These are phyloP conservation scores for Laspeyria flexula DNA, from an alignment of 2,888 invertebrate genomes.

Conservation along the genomic window DNA sequence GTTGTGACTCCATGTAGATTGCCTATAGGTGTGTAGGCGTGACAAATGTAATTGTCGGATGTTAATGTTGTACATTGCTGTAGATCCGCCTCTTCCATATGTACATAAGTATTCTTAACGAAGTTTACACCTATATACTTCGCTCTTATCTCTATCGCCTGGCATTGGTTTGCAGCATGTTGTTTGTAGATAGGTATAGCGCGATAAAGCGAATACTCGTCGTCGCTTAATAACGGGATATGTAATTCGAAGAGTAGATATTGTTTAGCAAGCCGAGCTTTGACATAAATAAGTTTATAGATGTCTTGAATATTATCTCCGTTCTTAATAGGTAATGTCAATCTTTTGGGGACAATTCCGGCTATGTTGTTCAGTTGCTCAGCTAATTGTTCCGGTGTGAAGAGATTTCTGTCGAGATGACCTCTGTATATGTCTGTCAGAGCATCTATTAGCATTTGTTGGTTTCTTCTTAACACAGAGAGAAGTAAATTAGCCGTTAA, in stretches of 20 bases:
- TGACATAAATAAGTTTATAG: too few relatives aligned
- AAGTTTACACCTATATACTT: slow-evolving; percentile 4
- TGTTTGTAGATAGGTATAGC: slow-evolving; percentile 1
- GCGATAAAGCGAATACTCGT: background rate
- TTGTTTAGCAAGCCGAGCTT: background rate
- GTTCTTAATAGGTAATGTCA: background rate
- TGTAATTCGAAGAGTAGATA: slow-evolving; percentile 3
- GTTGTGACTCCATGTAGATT: background rate
- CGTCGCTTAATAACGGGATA: background rate
- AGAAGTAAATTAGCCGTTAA: background rate
- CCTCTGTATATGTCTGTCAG: slow-evolving; percentile 1
- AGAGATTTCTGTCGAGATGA: background rate
- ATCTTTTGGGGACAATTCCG: background rate
- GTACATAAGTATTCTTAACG: slow-evolving; percentile 3
- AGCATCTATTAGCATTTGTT: slow-evolving; percentile 1
- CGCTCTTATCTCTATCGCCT: background rate
- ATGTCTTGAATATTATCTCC: background rate
- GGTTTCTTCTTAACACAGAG: background rate
- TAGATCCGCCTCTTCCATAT: background rate
- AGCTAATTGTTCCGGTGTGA: background rate
- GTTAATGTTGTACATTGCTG: background rate
- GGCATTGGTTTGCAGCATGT: background rate
- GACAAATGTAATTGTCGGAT: background rate
- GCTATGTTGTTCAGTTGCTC: background rate
- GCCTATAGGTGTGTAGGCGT: background rate